Base-by-base conservation (phyloP, 2,113 vertebrate genomes). In the Desmodus rotundus region DNA sequence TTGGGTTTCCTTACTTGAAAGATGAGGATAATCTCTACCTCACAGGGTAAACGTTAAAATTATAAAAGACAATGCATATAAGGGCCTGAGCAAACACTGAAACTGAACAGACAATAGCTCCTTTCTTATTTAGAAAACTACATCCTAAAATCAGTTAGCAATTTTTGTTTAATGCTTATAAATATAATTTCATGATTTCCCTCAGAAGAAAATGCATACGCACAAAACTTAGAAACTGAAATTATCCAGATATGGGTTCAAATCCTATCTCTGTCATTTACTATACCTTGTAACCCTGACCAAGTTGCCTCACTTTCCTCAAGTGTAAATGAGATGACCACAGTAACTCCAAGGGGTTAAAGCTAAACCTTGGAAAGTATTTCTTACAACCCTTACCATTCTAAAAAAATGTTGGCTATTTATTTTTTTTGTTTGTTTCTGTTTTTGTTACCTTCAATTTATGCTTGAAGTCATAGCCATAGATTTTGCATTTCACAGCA, bases 401-500 rank as follows among this genome's bases (percentile, higher is more conserved):
- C 38, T 72, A 63, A 38, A 90, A 90, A 93, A 68, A 70, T 38
- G 17, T 20, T 73, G 33, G 33, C 56, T 95, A 43, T 73, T 88
- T 82, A n/a, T 73, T 73, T 58, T n/a, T 45, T 24, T 4, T 50
- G n/a, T 47, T 47, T 91, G 70, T 73, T 97, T 96, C 17, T 26
- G 2, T 84, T 89, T 95, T 70, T 83, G 68, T 88, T 65, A 81
- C 83, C 77, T 72, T 38, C 81, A 94, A 97, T 91, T 58, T 22
- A 65, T 33, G 72, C 73, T 73, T 91, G 50, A 85, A 98, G 85
- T 56, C 81, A 88, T 12, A 74, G 2, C 5, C 45, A 82, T 33
- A 56, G 45, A 92, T 45, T 28, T 50, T 47, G 50, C 4, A 67
- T 58, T 95, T 96, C 72, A 86, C 65, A 41, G 74, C 4, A 31